Evolutionary conservation across 2,888 invertebrate genomes (phyloP).

Genomic region (Slavum lentiscoides): DNA sequence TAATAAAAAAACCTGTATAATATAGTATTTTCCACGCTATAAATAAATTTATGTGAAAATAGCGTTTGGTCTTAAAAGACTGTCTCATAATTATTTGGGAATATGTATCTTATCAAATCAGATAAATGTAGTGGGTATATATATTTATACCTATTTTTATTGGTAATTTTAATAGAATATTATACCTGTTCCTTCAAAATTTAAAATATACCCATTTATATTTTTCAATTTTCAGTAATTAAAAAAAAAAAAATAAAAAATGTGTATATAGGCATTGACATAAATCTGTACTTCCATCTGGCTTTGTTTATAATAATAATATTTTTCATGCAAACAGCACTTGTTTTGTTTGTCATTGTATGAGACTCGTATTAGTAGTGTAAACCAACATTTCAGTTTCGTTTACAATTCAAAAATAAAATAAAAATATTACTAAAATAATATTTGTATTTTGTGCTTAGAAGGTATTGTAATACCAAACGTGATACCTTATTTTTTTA

Average conservation of each 20-base stretch:
- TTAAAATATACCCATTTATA: neutral
- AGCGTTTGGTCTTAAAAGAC: neutral
- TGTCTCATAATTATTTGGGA: neutral
- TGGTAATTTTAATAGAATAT: neutral
- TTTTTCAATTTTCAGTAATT: no score
- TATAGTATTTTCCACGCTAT: neutral
- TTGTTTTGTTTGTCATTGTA: neutral
- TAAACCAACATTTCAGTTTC: constrained; percentile 1
- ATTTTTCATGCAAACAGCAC: constrained; percentile 6
- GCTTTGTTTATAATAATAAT: constrained; percentile 20
- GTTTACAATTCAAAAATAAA: constrained; percentile 17
- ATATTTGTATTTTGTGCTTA: no score
- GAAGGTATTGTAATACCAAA: no score
- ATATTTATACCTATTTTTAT: neutral
- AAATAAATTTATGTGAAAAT: neutral
- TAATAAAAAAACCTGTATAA: neutral
- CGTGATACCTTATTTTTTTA: no score
- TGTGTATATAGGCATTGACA: neutral
- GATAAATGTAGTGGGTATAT: no score
- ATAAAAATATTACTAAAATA: neutral
- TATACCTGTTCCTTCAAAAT: neutral
- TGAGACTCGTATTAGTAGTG: neutral
- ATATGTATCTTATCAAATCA: no score
- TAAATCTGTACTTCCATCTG: neutral
- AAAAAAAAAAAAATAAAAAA: no score